Evolutionary conservation across 2,797 vertebrate genomes (phyloP).

Genomic region (Enteromius argenteus): DNA sequence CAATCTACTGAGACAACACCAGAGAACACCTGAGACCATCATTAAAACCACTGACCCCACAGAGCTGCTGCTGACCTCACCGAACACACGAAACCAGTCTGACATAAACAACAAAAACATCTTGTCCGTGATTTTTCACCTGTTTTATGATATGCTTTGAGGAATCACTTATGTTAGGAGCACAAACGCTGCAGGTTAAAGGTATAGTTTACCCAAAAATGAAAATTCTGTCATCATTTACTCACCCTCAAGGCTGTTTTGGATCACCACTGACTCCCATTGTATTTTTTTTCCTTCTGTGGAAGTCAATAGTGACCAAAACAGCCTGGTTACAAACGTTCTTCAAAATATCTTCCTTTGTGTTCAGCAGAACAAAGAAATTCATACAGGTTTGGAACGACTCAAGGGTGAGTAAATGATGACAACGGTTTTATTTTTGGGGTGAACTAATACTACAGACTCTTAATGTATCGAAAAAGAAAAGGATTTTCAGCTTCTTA

Average conservation of each 20-base stretch:
- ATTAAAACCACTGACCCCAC: background rate
- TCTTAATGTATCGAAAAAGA: background rate
- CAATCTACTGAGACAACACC: slow-evolving; percentile 48
- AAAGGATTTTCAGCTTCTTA: background rate
- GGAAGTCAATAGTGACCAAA: too few relatives aligned
- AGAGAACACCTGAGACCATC: slow-evolving; percentile 32
- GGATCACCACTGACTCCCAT: too few relatives aligned
- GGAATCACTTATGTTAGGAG: background rate
- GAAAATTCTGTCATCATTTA: too few relatives aligned
- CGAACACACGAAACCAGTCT: background rate
- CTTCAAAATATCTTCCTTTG: too few relatives aligned
- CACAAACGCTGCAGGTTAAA: background rate
- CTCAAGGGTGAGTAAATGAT: too few relatives aligned
- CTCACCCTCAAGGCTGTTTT: too few relatives aligned
- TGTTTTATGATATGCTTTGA: background rate
- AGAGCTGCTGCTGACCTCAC: background rate
- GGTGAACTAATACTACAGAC: background rate
- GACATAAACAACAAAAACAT: background rate
- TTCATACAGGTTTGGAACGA: too few relatives aligned
- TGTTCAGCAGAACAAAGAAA: too few relatives aligned
- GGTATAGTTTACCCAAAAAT: too few relatives aligned
- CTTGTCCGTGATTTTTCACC: background rate
- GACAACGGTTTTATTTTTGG: too few relatives aligned
- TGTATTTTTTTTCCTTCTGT: too few relatives aligned
- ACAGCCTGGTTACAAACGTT: too few relatives aligned